These are phyloP conservation scores for Phortica variegata DNA, from an alignment of 1,140 invertebrate genomes.

Conservation along the genomic window DNA sequence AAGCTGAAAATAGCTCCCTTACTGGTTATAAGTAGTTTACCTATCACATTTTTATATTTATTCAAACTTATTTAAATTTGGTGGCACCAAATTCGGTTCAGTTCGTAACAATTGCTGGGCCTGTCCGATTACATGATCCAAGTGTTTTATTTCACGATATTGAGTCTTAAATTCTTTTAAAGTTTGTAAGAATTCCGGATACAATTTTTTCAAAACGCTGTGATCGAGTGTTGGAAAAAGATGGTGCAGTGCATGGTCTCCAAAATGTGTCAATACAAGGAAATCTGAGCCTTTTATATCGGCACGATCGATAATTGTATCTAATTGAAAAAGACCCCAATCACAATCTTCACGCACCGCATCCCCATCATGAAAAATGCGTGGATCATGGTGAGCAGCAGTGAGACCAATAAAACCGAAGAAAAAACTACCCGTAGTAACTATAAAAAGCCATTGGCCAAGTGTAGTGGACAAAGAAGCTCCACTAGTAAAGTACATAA, in stretches of 20 bases:
- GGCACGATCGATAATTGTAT: slow-evolving; percentile 70
- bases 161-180: slow-evolving; percentile 68
- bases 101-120: slow-evolving; percentile 65
- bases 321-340: slow-evolving; percentile 78
- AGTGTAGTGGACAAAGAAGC: slow-evolving; percentile 33
- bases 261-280: slow-evolving; percentile 70
- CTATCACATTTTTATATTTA: too few species aligned
- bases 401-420: slow-evolving; percentile 70
- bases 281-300: slow-evolving; percentile 69
- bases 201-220: slow-evolving; percentile 64
- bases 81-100: slow-evolving; percentile 44
- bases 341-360: slow-evolving; percentile 62
- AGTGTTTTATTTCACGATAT: slow-evolving; percentile 60
- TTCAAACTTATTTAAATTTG: slow-evolving; percentile 31
- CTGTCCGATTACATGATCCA: slow-evolving; percentile 68
- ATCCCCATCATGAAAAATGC: slow-evolving; percentile 82
- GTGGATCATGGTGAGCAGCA: slow-evolving; percentile 79
- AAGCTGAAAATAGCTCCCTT: too few species aligned
- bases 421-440: slow-evolving; percentile 62
- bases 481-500: slow-evolving; percentile 58
- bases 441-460: slow-evolving; percentile 64
- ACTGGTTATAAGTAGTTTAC: too few species aligned
- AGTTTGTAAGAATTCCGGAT: slow-evolving; percentile 66
- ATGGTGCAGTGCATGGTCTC: slow-evolving; percentile 77
- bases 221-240: slow-evolving; percentile 81